Evolutionary conservation across 2,113 vertebrate genomes (phyloP).

Genomic region (Andinoacara biseriatus): DNA sequence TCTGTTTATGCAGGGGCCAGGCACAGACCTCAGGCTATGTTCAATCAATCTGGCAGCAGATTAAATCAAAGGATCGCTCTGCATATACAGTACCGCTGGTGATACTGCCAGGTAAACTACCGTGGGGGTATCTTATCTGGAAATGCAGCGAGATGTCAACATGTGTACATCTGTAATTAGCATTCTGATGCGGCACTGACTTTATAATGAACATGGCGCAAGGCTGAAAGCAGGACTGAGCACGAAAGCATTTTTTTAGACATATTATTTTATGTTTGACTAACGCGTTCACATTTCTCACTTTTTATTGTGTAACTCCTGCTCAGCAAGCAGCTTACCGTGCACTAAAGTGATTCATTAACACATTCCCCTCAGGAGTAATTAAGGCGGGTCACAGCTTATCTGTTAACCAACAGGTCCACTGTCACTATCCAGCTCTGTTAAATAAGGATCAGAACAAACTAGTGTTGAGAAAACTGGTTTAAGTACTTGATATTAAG

Average conservation of each 20-base stretch:
- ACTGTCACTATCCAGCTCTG: background rate
- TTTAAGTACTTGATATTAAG: background rate
- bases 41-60: slow-evolving; percentile 69
- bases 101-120: slow-evolving; percentile 56
- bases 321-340: background rate
- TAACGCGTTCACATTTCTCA: background rate
- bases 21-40: slow-evolving; percentile 66
- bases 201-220: background rate
- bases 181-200: slow-evolving; percentile 11
- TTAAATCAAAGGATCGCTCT: slow-evolving; percentile 67
- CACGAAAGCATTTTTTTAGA: background rate
- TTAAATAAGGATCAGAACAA: slow-evolving; percentile 5
- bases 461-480: background rate
- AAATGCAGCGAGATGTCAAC: slow-evolving; percentile 52
- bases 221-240: background rate
- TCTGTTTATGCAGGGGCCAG: slow-evolving; percentile 68
- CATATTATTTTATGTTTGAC: background rate
- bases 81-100: slow-evolving; percentile 40
- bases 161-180: slow-evolving; percentile 57
- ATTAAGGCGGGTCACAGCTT: slow-evolving; percentile 36
- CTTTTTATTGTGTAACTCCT: background rate
- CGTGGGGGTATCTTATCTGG: slow-evolving; percentile 43
- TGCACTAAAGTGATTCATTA: slow-evolving; percentile 38
- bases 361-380: slow-evolving; percentile 30
- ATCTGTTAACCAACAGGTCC: slow-evolving; percentile 5